Base-by-base conservation (phyloP, 2,888 invertebrate species). In the Ochropacha duplaris region DNA sequence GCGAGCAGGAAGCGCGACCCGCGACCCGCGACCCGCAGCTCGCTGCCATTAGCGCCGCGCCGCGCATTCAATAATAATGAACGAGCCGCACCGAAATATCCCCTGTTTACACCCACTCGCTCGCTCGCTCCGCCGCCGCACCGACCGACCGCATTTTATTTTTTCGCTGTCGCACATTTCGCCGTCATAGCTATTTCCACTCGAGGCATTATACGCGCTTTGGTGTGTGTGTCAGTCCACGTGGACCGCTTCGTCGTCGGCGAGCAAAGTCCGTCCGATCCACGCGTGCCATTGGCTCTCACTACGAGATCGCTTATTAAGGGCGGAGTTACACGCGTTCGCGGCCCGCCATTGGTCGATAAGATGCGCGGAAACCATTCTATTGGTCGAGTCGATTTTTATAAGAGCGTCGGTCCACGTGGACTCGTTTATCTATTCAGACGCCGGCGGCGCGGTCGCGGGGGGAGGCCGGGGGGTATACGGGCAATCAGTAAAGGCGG, bases 341-440 rank as follows among this genome's bases (percentile, higher is more conserved):
- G 75, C 63, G 72, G 57, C 55, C 69, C 54, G 14, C 71, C 52
- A 81, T 90, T 92, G 92, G 93, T 55, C 58, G 56, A 66, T 71
- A 66, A 49, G 58, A 63, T 58, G 80, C 68, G 70, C 81, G 73
- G 71, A 75, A 74, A 66, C 66, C 54, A 54, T 51, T 39, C 73
- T 58, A 89, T 92, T 92, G 90, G 92, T 60, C 59, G 84, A 89
- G 88, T 83, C 68, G 86, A 92, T 93, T 92, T 92, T 93, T 92
- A 90, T 92, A 92, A 92, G 92, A 90, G 88, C 86, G 85, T 81
- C 81, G 81, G 88, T 92, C 93, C 88, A 92, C 93, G 93, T 92
- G 90, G 93, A 93, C 92, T 93, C 93, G 93, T 93, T 93, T 93
- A 93, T 93, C 93, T 93, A 93, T 93, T 93, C 93, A 92, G 92